These are phyloP conservation scores for Megaleporinus macrocephalus DNA, from an alignment of 2,113 vertebrate species.

Conservation along the genomic window DNA sequence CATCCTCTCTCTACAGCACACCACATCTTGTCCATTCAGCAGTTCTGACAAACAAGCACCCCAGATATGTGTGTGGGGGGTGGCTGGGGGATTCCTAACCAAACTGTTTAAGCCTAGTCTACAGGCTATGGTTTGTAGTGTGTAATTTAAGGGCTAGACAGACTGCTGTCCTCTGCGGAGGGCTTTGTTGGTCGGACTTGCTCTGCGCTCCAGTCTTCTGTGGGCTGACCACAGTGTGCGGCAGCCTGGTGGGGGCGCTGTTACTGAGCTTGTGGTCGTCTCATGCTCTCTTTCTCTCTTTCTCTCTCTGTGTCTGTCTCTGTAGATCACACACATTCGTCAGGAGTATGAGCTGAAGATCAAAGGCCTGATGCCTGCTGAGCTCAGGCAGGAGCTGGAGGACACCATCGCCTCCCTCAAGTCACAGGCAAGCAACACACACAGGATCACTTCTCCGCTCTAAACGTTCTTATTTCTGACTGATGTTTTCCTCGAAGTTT, in stretches of 20 bases:
- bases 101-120: slow-evolving; percentile 77
- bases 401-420: slow-evolving; percentile 93
- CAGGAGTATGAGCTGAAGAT: slow-evolving; percentile 89
- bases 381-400: slow-evolving; percentile 87
- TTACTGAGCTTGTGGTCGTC: slow-evolving; percentile 9
- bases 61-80: slow-evolving; percentile 52
- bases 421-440: slow-evolving; percentile 84
- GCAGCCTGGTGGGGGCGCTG: background rate
- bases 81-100: slow-evolving; percentile 63
- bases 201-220: slow-evolving; percentile 53
- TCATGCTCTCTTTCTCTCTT: background rate
- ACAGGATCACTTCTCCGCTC: background rate
- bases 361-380: slow-evolving; percentile 89
- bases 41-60: slow-evolving; percentile 57
- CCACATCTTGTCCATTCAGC: slow-evolving; percentile 58
- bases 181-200: slow-evolving; percentile 62
- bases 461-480: background rate
- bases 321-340: slow-evolving; percentile 85
- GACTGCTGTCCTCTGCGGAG: slow-evolving; percentile 67
- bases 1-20: slow-evolving; percentile 50
- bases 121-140: slow-evolving; percentile 73
- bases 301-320: slow-evolving; percentile 41
- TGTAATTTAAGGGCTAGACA: slow-evolving; percentile 77
- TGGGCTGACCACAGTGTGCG: slow-evolving; percentile 20
- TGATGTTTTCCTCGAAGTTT: background rate